Evolutionary conservation across 2,888 invertebrate species (phyloP).

Genomic region (Boloria selene): DNA sequence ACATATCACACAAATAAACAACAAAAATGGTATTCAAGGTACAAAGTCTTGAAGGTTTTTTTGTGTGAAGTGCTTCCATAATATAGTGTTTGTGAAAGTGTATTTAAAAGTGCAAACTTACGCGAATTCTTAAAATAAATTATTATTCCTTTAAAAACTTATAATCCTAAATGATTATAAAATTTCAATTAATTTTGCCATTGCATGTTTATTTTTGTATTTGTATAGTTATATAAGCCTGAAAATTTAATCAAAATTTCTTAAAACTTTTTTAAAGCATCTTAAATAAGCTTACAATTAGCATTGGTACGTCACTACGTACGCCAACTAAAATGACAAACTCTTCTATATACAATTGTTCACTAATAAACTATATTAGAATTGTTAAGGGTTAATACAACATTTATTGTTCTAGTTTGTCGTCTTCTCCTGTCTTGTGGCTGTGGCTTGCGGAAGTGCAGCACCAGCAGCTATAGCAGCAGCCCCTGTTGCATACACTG

Average conservation of each 20-base stretch:
- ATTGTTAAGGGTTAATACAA: conserved; percentile 33
- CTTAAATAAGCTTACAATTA: too few relatives aligned
- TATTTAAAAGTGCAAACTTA: neutral
- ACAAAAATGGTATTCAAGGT: conserved; percentile 76
- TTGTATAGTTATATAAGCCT: too few relatives aligned
- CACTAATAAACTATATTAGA: too few relatives aligned
- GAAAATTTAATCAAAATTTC: too few relatives aligned
- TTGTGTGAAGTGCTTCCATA: conserved; percentile 48
- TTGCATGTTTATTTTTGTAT: too few relatives aligned
- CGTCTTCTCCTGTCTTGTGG: conserved; percentile 69
- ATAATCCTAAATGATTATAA: too few relatives aligned
- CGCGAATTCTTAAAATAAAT: neutral
- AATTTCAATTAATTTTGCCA: too few relatives aligned
- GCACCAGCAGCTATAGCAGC: conserved; percentile 59
- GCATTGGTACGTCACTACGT: too few relatives aligned
- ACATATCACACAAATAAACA: conserved; percentile 59
- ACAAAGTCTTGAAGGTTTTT: conserved; percentile 54
- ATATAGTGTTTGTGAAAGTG: conserved; percentile 43
- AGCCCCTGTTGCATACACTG: conserved; percentile 54
- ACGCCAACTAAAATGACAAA: too few relatives aligned
- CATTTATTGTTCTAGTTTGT: conserved; percentile 61
- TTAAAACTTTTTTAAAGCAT: too few relatives aligned
- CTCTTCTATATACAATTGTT: too few relatives aligned
- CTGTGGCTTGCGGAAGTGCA: conserved; percentile 62
- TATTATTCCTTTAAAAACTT: too few relatives aligned